These are phyloP conservation scores for Lithophane ornitopus DNA, from an alignment of 2,888 invertebrate species.

Conservation along the genomic window DNA sequence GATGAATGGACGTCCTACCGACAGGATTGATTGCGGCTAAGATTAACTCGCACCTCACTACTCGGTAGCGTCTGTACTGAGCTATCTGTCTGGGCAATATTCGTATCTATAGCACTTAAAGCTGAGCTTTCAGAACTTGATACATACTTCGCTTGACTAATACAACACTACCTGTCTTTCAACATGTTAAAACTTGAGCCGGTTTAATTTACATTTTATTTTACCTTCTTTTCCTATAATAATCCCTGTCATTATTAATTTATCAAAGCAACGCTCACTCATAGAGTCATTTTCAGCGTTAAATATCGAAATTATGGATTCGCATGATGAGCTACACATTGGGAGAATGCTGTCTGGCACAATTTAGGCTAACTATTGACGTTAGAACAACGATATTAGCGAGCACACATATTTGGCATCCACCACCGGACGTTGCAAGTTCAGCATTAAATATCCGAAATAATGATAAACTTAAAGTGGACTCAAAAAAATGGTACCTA, in stretches of 20 bases:
- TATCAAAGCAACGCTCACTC: neutral
- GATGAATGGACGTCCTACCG: slow-evolving; percentile 58
- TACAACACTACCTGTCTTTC: no score
- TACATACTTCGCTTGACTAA: neutral
- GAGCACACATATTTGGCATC: slow-evolving; percentile 61
- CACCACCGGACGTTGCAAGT: slow-evolving; percentile 19
- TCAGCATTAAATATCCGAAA: slow-evolving; percentile 17
- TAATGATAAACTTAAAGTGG: neutral
- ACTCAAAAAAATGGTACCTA: neutral
- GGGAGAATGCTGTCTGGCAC: slow-evolving; percentile 51
- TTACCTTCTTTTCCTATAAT: neutral
- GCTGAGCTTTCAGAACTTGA: neutral
- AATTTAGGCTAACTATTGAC: slow-evolving; percentile 58
- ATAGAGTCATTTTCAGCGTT: slow-evolving; percentile 14
- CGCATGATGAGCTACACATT: slow-evolving; percentile 26
- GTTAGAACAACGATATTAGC: slow-evolving; percentile 56
- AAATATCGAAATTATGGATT: slow-evolving; percentile 46
- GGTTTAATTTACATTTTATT: neutral
- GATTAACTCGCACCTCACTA: slow-evolving; percentile 41
- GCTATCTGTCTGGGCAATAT: neutral
- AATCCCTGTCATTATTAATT: neutral
- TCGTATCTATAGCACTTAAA: neutral
- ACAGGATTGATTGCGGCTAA: slow-evolving; percentile 40
- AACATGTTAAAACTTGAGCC: neutral
- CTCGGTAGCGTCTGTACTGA: slow-evolving; percentile 5